These are phyloP conservation scores for Eleutherodactylus coqui DNA, from an alignment of 2,797 vertebrate species.

Conservation along the genomic window DNA sequence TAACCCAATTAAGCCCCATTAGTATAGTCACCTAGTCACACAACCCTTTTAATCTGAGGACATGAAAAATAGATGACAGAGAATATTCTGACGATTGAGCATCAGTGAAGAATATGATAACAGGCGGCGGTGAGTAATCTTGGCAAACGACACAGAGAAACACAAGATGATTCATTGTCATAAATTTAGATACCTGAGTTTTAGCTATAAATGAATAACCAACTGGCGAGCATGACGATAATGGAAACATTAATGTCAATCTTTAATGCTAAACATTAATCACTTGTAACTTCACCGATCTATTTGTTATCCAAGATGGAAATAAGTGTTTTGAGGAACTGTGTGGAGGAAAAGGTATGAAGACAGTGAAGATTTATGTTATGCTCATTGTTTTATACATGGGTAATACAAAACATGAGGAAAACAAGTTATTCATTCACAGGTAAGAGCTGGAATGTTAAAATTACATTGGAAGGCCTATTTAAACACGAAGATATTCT, in stretches of 20 bases:
- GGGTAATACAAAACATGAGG: too few species aligned
- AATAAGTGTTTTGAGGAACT: neutral
- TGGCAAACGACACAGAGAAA: slow-evolving; percentile 38
- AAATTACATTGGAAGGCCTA: too few species aligned
- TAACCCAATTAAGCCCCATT: neutral
- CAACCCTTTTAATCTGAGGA: neutral
- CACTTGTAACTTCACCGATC: neutral
- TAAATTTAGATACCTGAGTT: slow-evolving; percentile 33
- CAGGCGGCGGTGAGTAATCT: slow-evolving; percentile 39
- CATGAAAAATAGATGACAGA: slow-evolving; percentile 13
- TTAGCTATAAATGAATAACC: slow-evolving; percentile 39
- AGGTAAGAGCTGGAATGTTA: too few species aligned
- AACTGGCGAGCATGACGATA: slow-evolving; percentile 39
- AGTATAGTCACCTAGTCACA: neutral
- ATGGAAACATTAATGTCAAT: slow-evolving; percentile 31
- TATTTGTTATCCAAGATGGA: neutral
- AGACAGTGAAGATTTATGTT: neutral
- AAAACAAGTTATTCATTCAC: too few species aligned
- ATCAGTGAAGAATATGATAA: slow-evolving; percentile 13
- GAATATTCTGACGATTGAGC: neutral
- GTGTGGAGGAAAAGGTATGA: neutral
- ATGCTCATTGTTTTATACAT: neutral
- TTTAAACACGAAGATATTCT: too few species aligned
- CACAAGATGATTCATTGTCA: slow-evolving; percentile 43
- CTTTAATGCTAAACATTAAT: slow-evolving; percentile 45